Conservation (phyloP, 2,797 vertebrate species). For the Emys orbicularis region DNA sequence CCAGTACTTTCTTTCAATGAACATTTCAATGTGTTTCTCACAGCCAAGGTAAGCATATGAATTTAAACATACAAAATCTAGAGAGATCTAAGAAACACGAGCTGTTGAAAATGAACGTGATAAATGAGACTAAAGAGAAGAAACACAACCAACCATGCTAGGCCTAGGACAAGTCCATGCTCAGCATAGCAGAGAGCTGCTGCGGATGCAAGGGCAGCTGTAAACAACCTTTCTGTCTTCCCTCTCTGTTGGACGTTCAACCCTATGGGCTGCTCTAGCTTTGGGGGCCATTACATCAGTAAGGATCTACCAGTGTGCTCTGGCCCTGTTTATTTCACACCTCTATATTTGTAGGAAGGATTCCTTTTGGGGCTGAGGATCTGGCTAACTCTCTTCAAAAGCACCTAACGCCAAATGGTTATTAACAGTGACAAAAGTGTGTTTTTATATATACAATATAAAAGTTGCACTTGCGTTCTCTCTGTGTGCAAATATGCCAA, state of each 20-base stretch:
- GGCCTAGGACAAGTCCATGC: not conserved
- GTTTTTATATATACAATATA: too few species aligned
- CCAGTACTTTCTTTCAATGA: slow-evolving; percentile 87
- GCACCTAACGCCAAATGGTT: not conserved
- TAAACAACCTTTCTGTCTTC: not conserved
- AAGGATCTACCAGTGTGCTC: not conserved
- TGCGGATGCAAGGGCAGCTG: not conserved
- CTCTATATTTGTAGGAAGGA: not conserved
- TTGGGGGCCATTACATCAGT: not conserved
- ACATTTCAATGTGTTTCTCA: slow-evolving; percentile 85
- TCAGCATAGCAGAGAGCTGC: not conserved
- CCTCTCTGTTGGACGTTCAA: not conserved
- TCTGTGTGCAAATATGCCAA: not conserved
- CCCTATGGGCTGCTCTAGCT: not conserved
- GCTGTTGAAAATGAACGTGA: not conserved
- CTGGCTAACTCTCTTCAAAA: not conserved
- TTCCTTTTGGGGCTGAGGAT: not conserved
- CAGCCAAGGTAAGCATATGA: slow-evolving; percentile 81
- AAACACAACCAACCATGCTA: not conserved
- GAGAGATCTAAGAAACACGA: not conserved
- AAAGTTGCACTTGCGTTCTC: too few species aligned
- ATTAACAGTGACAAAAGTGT: too few species aligned
- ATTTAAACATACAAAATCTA: not conserved
- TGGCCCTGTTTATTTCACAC: not conserved
- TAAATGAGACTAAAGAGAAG: not conserved